These are phyloP conservation scores for Notodonta ziczac DNA, from an alignment of 2,888 invertebrate species.

Conservation along the genomic window DNA sequence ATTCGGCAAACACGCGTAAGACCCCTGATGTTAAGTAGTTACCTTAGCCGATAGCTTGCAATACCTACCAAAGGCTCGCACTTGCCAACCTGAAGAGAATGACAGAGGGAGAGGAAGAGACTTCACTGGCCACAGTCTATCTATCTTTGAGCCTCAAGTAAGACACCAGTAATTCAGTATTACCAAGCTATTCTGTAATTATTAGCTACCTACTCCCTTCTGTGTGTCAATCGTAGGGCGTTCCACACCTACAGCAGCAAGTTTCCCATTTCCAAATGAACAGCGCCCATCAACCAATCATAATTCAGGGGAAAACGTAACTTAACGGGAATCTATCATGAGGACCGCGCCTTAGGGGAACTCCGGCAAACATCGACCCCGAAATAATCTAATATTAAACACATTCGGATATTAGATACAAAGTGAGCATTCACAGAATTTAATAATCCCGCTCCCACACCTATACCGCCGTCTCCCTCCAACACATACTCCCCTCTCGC, in stretches of 20 bases:
- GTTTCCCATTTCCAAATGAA: slow-evolving; percentile 72
- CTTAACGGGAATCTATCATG: slow-evolving; percentile 73
- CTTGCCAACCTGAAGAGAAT: no score
- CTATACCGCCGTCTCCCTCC: slow-evolving; percentile 48
- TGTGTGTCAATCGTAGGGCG: neutral
- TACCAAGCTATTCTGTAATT: no score
- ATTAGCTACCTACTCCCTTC: no score
- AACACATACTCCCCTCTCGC: slow-evolving; percentile 42
- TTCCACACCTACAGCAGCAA: slow-evolving; percentile 37
- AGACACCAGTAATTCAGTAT: no score
- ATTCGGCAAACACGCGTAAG: no score
- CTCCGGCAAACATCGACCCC: slow-evolving; percentile 59
- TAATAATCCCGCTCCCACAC: slow-evolving; percentile 78
- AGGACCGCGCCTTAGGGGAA: slow-evolving; percentile 65
- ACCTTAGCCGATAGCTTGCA: no score
- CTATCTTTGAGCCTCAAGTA: no score
- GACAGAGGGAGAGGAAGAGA: no score
- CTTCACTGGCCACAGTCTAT: no score
- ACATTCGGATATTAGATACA: slow-evolving; percentile 84
- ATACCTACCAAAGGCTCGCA: no score
- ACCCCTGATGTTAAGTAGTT: no score
- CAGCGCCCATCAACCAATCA: slow-evolving; percentile 72
- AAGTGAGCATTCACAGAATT: slow-evolving; percentile 84
- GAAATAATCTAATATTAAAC: slow-evolving; percentile 83
- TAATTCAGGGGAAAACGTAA: slow-evolving; percentile 62